A percentile compares a stretch with the other conserved stretches of the same genome.
phyloP scores from a whole-genome alignment of 2,113 vertebrate genomes.

The Oreochromis spilurus region DNA sequence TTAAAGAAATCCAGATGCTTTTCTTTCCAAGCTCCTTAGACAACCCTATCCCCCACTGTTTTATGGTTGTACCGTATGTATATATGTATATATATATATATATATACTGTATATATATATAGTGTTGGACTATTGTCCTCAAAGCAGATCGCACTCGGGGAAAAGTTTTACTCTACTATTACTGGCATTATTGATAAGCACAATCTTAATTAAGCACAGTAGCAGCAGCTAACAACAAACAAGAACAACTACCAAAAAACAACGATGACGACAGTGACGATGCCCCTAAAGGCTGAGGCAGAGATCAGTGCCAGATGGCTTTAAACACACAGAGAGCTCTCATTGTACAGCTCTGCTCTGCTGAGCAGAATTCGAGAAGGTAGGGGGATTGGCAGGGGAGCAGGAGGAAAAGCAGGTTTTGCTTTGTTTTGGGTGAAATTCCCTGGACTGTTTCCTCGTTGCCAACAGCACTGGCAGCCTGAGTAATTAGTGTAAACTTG shows the following conservation, averaged over 20 bases:
- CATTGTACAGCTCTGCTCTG: slow-evolving; percentile 20
- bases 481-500: slow-evolving; percentile 41
- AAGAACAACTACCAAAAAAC: neutral
- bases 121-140: neutral
- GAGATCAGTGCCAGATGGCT: slow-evolving; percentile 48
- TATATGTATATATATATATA: too few relatives aligned
- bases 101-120: too few relatives aligned
- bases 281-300: neutral
- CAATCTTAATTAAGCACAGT: neutral
- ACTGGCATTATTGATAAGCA: neutral
- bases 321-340: slow-evolving; percentile 23
- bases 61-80: too few relatives aligned
- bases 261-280: neutral
- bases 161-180: neutral
- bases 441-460: slow-evolving; percentile 38
- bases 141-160: neutral
- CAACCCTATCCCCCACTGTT: too few relatives aligned
- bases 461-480: slow-evolving; percentile 40
- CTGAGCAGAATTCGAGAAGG: slow-evolving; percentile 26
- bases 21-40: neutral
- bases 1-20: neutral
- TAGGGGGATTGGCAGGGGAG: slow-evolving; percentile 26
- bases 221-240: neutral
- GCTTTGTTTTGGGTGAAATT: slow-evolving; percentile 56
- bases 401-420: slow-evolving; percentile 29